Conservation (phyloP, 2,797 vertebrate genomes). For the Schizopygopsis malacanthus region DNA sequence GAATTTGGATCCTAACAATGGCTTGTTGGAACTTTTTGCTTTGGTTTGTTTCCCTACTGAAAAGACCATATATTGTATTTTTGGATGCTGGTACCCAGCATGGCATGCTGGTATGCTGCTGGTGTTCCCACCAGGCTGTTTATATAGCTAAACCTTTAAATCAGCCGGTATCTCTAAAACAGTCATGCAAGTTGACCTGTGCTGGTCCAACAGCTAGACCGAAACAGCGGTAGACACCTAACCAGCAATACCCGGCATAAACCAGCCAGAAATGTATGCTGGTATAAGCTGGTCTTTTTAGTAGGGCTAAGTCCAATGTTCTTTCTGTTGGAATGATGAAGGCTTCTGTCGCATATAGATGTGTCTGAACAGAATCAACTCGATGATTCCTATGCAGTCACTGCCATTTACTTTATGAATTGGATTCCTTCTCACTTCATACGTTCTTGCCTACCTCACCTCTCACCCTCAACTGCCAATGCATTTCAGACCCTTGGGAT, state of each 20-base stretch:
- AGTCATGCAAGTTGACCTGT: neutral
- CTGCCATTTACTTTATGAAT: conserved; percentile 85
- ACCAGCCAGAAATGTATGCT: neutral
- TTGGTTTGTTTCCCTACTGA: conserved; percentile 38
- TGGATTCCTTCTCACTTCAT: conserved; percentile 50
- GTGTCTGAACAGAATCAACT: conserved; percentile 67
- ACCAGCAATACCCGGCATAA: neutral
- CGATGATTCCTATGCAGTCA: conserved; percentile 79
- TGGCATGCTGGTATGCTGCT: neutral
- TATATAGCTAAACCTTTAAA: neutral
- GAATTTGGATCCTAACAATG: conserved; percentile 62
- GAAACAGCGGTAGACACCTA: neutral
- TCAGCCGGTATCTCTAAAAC: neutral
- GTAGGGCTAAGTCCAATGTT: conserved; percentile 27
- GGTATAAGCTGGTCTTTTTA: conserved; percentile 24
- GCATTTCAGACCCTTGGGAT: conserved; percentile 35
- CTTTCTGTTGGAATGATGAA: conserved; percentile 70
- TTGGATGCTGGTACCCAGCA: conserved; percentile 15
- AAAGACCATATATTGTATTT: conserved; percentile 29
- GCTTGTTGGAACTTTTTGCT: conserved; percentile 47
- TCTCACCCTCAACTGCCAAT: conserved; percentile 40
- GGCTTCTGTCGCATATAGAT: conserved; percentile 70
- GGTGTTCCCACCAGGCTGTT: neutral
- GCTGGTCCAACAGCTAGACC: neutral
- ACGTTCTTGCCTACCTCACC: conserved; percentile 65